Conservation (phyloP, 1,140 invertebrate species). For the Brachionus manjavacas region DNA sequence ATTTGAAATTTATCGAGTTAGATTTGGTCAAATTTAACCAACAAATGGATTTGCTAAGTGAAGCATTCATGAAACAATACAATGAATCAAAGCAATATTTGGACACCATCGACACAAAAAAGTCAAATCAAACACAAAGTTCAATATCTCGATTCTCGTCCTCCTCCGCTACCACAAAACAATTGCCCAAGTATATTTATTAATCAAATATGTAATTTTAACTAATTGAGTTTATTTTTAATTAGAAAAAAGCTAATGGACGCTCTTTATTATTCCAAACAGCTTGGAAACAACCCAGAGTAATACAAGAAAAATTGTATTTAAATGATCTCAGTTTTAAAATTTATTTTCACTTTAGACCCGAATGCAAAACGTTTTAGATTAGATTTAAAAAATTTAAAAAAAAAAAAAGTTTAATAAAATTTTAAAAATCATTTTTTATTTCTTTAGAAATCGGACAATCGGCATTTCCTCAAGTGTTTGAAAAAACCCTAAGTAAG, state of each 20-base stretch:
- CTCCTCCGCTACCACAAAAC: not conserved
- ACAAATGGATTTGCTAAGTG: not conserved
- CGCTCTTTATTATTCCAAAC: conserved; percentile 26
- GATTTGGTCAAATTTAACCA: not conserved
- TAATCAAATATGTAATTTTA: not conserved
- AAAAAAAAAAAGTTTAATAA: not conserved
- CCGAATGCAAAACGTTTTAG: conserved; percentile 25
- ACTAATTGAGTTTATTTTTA: not conserved
- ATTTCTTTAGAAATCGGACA: not conserved
- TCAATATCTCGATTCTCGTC: not conserved
- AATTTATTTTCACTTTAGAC: not conserved
- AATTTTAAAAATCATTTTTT: not conserved
- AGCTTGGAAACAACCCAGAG: conserved; percentile 16
- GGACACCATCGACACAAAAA: not conserved
- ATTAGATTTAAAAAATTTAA: not conserved
- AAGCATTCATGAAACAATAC: not conserved
- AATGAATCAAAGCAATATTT: conserved; percentile 10
- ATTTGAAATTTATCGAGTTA: not conserved
- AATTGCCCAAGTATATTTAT: not conserved
- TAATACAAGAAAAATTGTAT: not conserved
- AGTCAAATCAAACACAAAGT: not conserved
- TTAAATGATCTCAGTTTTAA: not conserved
- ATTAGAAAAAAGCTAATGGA: conserved; percentile 8
- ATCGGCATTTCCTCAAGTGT: not conserved
- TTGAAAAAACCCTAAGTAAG: not conserved